Evolutionary conservation across 37 sponge, comb jelly and placozoan species (phyloP).

Genomic region (Aphrocallistes beatrix): DNA sequence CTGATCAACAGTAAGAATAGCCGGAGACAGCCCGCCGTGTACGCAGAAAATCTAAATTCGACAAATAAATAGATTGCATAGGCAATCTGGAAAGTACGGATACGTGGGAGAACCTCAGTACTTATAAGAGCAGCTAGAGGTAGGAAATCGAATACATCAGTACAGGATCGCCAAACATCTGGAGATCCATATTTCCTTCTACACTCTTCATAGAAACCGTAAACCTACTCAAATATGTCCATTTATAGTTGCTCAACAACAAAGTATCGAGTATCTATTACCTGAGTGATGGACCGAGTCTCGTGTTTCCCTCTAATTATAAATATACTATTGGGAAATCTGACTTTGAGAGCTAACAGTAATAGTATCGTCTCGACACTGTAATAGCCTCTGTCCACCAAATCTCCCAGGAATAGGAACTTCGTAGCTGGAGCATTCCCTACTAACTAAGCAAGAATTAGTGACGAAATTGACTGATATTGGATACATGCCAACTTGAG

Average conservation of each 20-base stretch:
- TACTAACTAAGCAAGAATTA: constrained; percentile 83
- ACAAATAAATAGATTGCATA: neutral
- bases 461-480: no score
- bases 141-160: constrained; percentile 97
- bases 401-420: constrained; percentile 95
- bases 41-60: constrained; percentile 90
- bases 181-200: constrained; percentile 89
- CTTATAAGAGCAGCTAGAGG: constrained; percentile 92
- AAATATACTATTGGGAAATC: constrained; percentile 86
- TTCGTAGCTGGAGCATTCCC: constrained; percentile 97
- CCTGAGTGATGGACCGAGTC: constrained; percentile 93
- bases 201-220: constrained; percentile 99
- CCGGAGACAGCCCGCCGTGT: constrained; percentile 93
- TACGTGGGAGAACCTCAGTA: neutral
- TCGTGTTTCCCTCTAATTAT: constrained; percentile 94
- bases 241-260: no score
- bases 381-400: constrained; percentile 97
- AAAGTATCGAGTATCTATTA: no score
- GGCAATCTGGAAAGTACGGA: neutral
- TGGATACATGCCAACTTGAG: no score
- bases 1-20: constrained; percentile 85
- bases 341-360: constrained; percentile 88
- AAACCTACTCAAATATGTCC: constrained; percentile 47
- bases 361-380: constrained; percentile 97
- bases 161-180: constrained; percentile 98